These are phyloP conservation scores for Lysandra coridon DNA, from an alignment of 2,888 invertebrate species.

Conservation along the genomic window DNA sequence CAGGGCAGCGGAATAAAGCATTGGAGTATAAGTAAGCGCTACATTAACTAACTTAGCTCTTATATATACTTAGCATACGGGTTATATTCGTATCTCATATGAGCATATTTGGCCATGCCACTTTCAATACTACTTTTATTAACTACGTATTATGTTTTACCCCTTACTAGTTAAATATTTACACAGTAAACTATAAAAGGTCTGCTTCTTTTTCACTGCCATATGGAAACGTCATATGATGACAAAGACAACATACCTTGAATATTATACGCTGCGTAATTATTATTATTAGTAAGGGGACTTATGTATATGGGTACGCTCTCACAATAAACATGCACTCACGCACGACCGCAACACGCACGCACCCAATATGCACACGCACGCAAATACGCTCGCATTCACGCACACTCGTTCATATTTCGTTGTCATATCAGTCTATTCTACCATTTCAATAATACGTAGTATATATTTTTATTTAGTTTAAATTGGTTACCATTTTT, in stretches of 20 bases:
- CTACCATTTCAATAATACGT: constrained; percentile 10
- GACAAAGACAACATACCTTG: background rate
- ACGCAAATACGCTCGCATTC: background rate
- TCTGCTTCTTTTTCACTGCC: background rate
- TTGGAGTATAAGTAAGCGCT: constrained; percentile 26
- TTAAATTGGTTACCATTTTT: constrained; percentile 7
- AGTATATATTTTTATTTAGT: background rate
- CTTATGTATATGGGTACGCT: background rate
- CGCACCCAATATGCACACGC: background rate
- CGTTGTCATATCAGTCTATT: background rate
- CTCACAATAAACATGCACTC: constrained; percentile 1
- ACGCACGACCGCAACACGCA: background rate
- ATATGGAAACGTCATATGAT: background rate
- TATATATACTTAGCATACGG: constrained; percentile 10
- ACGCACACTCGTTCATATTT: background rate
- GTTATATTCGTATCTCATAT: constrained; percentile 9
- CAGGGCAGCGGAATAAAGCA: constrained; percentile 41
- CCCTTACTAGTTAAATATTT: background rate
- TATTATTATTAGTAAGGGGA: background rate
- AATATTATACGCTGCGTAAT: background rate
- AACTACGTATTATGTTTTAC: background rate
- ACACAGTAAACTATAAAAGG: background rate
- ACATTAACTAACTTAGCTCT: constrained; percentile 27
- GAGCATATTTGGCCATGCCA: constrained; percentile 28
- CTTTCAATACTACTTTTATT: background rate